These are phyloP conservation scores for Urocyon cinereoargenteus DNA, from an alignment of 2,797 vertebrate genomes.

Conservation along the genomic window DNA sequence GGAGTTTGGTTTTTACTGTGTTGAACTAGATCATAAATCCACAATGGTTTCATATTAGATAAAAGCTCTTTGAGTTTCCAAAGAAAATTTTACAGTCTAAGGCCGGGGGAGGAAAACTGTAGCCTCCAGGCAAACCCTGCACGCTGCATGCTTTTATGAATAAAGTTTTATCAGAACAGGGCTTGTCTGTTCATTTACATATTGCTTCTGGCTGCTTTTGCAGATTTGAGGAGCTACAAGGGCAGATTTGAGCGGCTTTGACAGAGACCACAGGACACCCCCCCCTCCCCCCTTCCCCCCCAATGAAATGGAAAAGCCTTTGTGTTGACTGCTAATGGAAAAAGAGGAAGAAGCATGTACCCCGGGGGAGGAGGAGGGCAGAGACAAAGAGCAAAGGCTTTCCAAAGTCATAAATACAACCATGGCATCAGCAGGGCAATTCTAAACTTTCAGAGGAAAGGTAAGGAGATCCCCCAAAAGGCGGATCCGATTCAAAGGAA, in stretches of 20 bases:
- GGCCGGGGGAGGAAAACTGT: accelerated
- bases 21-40: neutral
- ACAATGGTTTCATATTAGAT: neutral
- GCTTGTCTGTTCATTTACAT: neutral
- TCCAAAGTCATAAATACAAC: neutral
- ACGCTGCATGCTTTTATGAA: neutral
- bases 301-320: neutral
- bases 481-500: neutral
- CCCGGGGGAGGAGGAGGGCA: neutral
- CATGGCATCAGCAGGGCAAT: neutral
- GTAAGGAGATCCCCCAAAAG: neutral
- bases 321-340: neutral
- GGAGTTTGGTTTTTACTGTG: neutral
- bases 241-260: neutral
- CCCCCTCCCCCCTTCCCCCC: too few relatives aligned
- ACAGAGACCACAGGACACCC: neutral
- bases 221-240: too few relatives aligned
- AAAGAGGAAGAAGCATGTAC: neutral
- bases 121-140: neutral
- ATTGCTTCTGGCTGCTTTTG: neutral
- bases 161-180: neutral
- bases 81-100: neutral
- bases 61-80: neutral
- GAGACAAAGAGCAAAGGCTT: neutral
- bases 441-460: neutral